phyloP scores from a whole-genome alignment of 2,888 invertebrate species.

The Xanthostigma xanthostigma region DNA sequence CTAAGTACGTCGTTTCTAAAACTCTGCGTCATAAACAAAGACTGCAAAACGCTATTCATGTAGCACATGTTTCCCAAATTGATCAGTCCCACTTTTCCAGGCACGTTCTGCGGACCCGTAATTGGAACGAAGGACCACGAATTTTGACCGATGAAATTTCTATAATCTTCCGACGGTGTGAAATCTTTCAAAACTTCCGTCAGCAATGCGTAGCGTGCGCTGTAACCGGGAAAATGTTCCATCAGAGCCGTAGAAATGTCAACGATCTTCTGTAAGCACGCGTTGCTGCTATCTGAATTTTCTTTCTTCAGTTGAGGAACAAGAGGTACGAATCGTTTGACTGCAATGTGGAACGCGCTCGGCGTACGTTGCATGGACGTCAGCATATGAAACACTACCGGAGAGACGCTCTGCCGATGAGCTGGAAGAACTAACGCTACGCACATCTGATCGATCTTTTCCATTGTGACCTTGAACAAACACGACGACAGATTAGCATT shows the following conservation, averaged over 20 bases:
- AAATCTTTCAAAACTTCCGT: conserved; percentile 22
- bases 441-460: conserved; percentile 43
- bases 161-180: conserved; percentile 19
- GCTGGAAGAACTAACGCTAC: conserved; percentile 37
- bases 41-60: conserved; percentile 78
- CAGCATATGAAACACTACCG: conserved; percentile 48
- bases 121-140: conserved; percentile 21
- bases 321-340: conserved; percentile 33
- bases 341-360: conserved; percentile 44
- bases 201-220: conserved; percentile 22
- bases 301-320: conserved; percentile 39
- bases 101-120: conserved; percentile 18
- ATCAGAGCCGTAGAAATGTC: conserved; percentile 38
- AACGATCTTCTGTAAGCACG: conserved; percentile 41
- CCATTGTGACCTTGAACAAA: conserved; percentile 46
- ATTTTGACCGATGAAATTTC: conserved; percentile 22
- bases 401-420: conserved; percentile 38
- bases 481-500: too few relatives aligned
- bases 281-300: conserved; percentile 31
- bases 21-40: conserved; percentile 66
- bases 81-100: conserved; percentile 53
- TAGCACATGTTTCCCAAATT: conserved; percentile 83
- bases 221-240: conserved; percentile 32
- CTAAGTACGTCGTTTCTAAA: conserved; percentile 53
- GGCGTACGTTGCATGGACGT: conserved; percentile 42